phyloP scores from a whole-genome alignment of 1,140 invertebrate species.

The Neocloeon triangulifer region DNA sequence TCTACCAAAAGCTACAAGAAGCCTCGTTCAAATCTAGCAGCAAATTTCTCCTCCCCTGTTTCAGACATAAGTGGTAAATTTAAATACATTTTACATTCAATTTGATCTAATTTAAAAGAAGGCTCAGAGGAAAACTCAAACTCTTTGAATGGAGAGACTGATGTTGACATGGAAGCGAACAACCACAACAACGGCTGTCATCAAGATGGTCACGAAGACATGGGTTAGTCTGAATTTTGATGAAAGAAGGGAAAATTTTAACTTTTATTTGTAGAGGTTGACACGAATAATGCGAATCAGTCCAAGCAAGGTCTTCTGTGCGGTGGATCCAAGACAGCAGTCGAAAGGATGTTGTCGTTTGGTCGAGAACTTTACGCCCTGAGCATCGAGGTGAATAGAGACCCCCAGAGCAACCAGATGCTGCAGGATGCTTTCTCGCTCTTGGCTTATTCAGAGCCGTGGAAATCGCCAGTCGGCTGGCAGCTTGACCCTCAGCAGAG shows the following conservation, averaged over 20 bases:
- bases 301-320: constrained; percentile 17
- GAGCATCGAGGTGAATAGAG: constrained; percentile 68
- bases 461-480: constrained; percentile 87
- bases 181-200: constrained; percentile 11
- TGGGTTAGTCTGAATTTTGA: too few relatives aligned
- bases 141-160: too few relatives aligned
- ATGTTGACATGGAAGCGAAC: constrained; percentile 22
- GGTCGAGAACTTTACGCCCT: constrained; percentile 80
- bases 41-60: too few relatives aligned
- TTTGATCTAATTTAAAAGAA: too few relatives aligned
- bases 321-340: constrained; percentile 56
- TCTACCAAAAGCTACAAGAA: constrained; percentile 39
- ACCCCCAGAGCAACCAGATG: constrained; percentile 82
- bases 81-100: too few relatives aligned
- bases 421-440: constrained; percentile 92
- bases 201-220: constrained; percentile 36
- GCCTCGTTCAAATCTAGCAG: too few relatives aligned
- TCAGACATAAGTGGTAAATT: too few relatives aligned
- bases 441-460: constrained; percentile 92
- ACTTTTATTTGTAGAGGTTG: constrained; percentile 21
- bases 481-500: constrained; percentile 79
- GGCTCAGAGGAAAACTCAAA: too few relatives aligned
- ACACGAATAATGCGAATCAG: constrained; percentile 17
- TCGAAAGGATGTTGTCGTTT: constrained; percentile 80
- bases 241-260: too few relatives aligned